A percentile compares a stretch with the other conserved stretches of the same genome.
Conservation (phyloP, 2,113 vertebrate genomes). For the Mobula birostris region DNA sequence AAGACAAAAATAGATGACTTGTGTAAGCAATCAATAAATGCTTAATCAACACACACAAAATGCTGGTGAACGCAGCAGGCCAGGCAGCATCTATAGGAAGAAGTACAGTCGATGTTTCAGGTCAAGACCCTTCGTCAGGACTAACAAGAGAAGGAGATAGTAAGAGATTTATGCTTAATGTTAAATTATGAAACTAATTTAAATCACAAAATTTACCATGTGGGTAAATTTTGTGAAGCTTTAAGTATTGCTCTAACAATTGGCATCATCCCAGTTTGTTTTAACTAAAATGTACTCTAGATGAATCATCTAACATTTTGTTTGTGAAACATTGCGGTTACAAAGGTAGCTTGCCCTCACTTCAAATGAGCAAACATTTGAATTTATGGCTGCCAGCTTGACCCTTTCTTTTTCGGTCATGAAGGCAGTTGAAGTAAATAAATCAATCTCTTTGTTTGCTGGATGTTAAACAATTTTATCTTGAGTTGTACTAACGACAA, state of each 20-base stretch:
- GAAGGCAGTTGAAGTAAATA: conserved; percentile 20
- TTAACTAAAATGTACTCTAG: not conserved
- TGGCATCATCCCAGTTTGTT: not conserved
- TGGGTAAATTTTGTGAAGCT: not conserved
- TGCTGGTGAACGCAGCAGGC: no score
- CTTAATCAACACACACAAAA: no score
- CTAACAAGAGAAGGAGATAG: no score
- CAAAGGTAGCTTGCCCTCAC: conserved; percentile 14
- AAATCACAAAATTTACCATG: not conserved
- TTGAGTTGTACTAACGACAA: not conserved
- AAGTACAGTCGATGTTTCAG: no score
- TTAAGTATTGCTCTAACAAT: not conserved
- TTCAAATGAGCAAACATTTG: not conserved
- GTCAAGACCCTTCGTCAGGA: no score
- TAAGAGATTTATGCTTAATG: not conserved
- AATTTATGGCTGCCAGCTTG: conserved; percentile 31
- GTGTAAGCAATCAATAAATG: not conserved
- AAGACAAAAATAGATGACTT: not conserved
- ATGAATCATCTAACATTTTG: not conserved
- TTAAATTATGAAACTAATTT: not conserved
- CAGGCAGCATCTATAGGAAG: no score
- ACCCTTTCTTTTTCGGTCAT: not conserved
- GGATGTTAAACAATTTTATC: conserved; percentile 13
- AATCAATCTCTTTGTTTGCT: conserved; percentile 32
- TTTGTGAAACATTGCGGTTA: not conserved